Evolutionary conservation across 2,888 invertebrate species (phyloP).

Genomic region (Pachydiplax longipennis): DNA sequence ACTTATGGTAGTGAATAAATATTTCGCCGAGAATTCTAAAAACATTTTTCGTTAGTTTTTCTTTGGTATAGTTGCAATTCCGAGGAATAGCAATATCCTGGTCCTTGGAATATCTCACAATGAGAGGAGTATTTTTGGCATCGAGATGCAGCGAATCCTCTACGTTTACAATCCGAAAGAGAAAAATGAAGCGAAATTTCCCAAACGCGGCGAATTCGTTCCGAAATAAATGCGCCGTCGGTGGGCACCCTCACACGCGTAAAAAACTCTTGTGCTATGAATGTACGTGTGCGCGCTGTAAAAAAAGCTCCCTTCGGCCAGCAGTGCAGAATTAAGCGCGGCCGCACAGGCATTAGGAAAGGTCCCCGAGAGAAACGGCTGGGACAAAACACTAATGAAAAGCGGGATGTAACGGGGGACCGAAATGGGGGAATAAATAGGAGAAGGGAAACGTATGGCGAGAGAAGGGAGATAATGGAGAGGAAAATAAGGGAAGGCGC

Average conservation of each 20-base stretch:
- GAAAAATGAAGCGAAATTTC: no score
- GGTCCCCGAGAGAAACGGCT: conserved; percentile 6
- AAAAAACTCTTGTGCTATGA: not conserved
- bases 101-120: no score
- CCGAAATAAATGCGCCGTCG: not conserved
- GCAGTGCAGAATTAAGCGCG: conserved; percentile 18
- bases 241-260: not conserved
- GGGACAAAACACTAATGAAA: conserved; percentile 33
- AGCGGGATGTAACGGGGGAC: not conserved
- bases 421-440: not conserved
- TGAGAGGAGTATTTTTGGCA: no score
- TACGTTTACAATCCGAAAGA: no score
- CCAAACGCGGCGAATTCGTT: no score
- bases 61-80: no score
- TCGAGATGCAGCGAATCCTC: no score
- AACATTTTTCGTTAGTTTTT: no score
- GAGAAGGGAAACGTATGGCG: not conserved
- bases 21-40: no score
- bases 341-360: conserved; percentile 13
- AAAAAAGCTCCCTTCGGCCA: not conserved
- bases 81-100: no score
- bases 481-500: not conserved
- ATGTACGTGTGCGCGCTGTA: not conserved
- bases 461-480: no score
- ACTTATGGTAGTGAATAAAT: no score